These are phyloP conservation scores for Andrena bucephala DNA, from an alignment of 2,888 invertebrate genomes.

Conservation along the genomic window DNA sequence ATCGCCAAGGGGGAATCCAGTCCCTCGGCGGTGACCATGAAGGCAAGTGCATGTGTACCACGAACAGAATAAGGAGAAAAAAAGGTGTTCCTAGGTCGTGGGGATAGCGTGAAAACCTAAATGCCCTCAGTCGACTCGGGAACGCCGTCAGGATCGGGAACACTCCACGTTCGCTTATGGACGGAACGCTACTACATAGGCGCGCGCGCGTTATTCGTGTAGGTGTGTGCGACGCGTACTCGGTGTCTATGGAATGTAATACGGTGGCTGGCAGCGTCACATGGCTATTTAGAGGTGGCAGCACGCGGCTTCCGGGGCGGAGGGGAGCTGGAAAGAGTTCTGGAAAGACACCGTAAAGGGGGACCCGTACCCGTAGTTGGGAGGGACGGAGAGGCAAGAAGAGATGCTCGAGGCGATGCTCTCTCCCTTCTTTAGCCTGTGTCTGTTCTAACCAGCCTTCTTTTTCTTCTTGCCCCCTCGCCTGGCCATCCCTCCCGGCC, in stretches of 20 bases:
- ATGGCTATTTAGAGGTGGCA: conserved; percentile 73
- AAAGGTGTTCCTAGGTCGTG: conserved; percentile 5
- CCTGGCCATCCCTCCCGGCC: conserved; percentile 10
- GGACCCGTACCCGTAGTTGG: conserved; percentile 31
- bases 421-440: conserved; percentile 42
- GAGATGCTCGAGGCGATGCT: conserved; percentile 70
- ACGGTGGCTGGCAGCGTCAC: conserved; percentile 75
- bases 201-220: conserved; percentile 9
- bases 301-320: conserved; percentile 4
- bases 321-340: conserved; percentile 44
- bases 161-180: background rate
- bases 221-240: conserved; percentile 4
- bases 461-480: conserved; percentile 22
- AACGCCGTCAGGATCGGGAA: conserved; percentile 21
- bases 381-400: conserved; percentile 39
- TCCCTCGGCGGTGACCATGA: background rate
- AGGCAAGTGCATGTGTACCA: conserved; percentile 2
- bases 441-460: conserved; percentile 41
- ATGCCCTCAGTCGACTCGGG: conserved; percentile 18
- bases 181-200: conserved; percentile 19
- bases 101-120: conserved; percentile 42
- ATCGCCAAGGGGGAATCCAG: background rate
- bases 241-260: conserved; percentile 68
- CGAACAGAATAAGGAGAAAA: conserved; percentile 11
- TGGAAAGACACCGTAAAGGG: conserved; percentile 32